Conservation (phyloP, 2,888 invertebrate genomes). For the Eupithecia abbreviata region DNA sequence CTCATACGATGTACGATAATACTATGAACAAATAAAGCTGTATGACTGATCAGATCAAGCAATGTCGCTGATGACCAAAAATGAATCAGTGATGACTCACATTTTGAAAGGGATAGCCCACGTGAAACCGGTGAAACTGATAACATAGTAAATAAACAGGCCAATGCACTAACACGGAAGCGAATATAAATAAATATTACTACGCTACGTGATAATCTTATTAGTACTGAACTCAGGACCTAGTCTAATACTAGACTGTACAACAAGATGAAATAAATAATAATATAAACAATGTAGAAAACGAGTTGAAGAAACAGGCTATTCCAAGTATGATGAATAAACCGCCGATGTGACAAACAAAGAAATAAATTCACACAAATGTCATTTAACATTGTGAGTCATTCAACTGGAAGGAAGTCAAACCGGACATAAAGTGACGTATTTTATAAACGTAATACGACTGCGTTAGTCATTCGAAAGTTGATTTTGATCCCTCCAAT, state of each 20-base stretch:
- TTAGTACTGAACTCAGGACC: background rate
- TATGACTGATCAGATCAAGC: background rate
- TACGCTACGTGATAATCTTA: background rate
- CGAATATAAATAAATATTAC: background rate
- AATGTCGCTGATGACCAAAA: background rate
- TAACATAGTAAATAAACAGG: slow-evolving; percentile 1
- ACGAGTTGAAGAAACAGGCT: background rate
- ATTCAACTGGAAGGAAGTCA: slow-evolving; percentile 1
- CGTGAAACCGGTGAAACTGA: slow-evolving; percentile 30
- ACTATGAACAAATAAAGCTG: slow-evolving; percentile 12
- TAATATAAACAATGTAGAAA: background rate
- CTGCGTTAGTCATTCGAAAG: background rate
- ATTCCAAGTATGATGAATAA: background rate
- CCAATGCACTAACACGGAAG: slow-evolving; percentile 3
- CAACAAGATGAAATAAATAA: too few species aligned
- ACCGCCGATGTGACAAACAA: background rate
- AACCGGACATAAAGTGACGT: slow-evolving; percentile 6
- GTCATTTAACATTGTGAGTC: slow-evolving; percentile 9
- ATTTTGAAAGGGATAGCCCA: slow-evolving; percentile 31
- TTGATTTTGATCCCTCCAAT: background rate
- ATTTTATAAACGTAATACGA: background rate
- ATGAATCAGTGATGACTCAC: slow-evolving; percentile 37
- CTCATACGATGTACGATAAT: background rate
- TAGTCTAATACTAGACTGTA: background rate
- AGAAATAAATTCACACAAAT: slow-evolving; percentile 3